Base-by-base conservation (phyloP, 2,888 invertebrate species). In the Leptura quadrifasciata region DNA sequence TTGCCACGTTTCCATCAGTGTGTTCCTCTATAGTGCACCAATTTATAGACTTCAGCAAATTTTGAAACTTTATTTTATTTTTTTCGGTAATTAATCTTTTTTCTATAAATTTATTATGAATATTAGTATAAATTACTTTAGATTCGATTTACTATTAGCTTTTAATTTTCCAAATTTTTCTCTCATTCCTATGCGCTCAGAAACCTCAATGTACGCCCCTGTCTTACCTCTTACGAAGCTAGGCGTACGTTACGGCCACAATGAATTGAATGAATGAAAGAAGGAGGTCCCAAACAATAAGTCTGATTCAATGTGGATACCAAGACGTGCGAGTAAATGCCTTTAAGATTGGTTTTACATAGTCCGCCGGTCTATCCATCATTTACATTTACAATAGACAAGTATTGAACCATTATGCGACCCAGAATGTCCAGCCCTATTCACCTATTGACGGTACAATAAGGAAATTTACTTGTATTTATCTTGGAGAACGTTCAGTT, bases 401-500 rank as follows among this genome's bases (percentile, higher is more conserved):
- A 71, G 77, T 73, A 77, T 77, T 73, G 76, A 77, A 72, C 78
- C 77, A 75, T 69, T 69, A 69, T 69, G 69, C n/a, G 69, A 69
- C 70, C 70, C 52, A 60, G 75, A 78, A 76, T 63, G 77, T 75
- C 79, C 69, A 73, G 79, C 78, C 74, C 75, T 72, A 72, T 81
- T 80, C 78, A 74, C 64, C 73, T 63, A 77, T 79, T 77, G 76
- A 75, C 55, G 71, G 72, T 73, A 83, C 82, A 83, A 83, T 81
- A 76, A 77, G 76, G 77, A 83, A 83, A 83, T 83, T 83, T 83
- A 83, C 80, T 81, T 81, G 81, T 80, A 81, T 83, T 83, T 81
- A 83, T 81, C 75, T 78, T 39, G 70, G 54, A 75, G 71, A 75
- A 72, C 35, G 27, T 20, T 55, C 39, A 15, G 47, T 24, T 24